phyloP scores from a whole-genome alignment of 1,140 invertebrate genomes.

The Cecropterus lyciades region DNA sequence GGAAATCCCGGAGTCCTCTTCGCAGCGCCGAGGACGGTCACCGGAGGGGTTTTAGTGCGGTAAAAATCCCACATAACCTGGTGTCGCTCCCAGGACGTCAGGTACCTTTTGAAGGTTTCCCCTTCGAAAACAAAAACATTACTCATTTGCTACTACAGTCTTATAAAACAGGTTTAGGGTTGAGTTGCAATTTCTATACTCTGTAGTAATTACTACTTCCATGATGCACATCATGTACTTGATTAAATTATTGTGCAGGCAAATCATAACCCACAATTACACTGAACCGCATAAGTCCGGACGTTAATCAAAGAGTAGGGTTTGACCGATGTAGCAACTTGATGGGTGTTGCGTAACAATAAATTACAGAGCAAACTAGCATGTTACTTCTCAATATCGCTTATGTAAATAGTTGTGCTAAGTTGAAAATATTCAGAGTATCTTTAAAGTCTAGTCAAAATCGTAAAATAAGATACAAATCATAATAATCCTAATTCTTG shows the following conservation, averaged over 20 bases:
- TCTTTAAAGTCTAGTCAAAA: no score
- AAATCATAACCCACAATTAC: constrained; percentile 10
- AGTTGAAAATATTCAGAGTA: background rate
- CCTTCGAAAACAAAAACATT: no score
- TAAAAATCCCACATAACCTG: no score
- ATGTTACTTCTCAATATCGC: background rate
- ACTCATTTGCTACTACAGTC: no score
- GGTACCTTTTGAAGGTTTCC: no score
- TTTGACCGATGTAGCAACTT: constrained; percentile 16
- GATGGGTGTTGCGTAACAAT: constrained; percentile 12
- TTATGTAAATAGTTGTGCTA: constrained; percentile 3
- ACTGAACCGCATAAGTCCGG: constrained; percentile 12
- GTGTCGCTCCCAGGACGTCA: no score
- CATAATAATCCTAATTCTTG: no score
- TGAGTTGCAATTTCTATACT: background rate
- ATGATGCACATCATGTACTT: background rate
- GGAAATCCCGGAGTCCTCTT: no score
- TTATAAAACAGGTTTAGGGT: no score
- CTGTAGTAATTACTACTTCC: background rate
- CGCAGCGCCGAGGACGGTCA: no score
- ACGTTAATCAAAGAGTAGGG: constrained; percentile 13
- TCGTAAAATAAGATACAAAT: no score
- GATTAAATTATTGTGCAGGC: background rate
- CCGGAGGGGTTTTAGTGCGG: no score
- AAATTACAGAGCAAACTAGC: constrained; percentile 3